Evolutionary conservation across 2,888 invertebrate genomes (phyloP).

Genomic region (Ethmia dodecea): DNA sequence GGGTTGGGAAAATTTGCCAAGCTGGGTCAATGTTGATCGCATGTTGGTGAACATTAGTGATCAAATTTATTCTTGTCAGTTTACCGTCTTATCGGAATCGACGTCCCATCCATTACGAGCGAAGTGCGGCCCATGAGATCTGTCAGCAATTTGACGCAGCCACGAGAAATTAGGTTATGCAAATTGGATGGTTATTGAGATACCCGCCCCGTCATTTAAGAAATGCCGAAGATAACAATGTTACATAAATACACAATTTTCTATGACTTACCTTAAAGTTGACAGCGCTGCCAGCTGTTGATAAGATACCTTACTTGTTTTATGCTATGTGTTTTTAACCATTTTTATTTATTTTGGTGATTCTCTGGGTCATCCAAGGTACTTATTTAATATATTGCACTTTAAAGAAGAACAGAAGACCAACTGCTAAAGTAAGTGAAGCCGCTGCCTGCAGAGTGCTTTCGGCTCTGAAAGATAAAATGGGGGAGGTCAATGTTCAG

Average conservation of each 20-base stretch:
- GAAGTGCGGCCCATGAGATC: constrained; percentile 37
- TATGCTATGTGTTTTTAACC: too few species aligned
- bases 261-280: constrained; percentile 5
- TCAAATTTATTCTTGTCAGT: constrained; percentile 40
- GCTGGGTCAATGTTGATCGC: too few species aligned
- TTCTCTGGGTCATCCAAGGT: too few species aligned
- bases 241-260: constrained; percentile 28
- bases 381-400: too few species aligned
- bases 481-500: too few species aligned
- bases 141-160: constrained; percentile 55
- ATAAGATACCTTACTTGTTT: too few species aligned
- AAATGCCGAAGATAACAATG: constrained; percentile 40
- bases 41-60: constrained; percentile 21
- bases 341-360: too few species aligned
- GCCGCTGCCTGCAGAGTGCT: too few species aligned
- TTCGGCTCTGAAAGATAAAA: too few species aligned
- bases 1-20: too few species aligned
- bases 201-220: constrained; percentile 38
- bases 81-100: constrained; percentile 39
- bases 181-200: constrained; percentile 56
- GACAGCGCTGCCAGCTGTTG: constrained; percentile 1
- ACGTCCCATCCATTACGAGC: constrained; percentile 45
- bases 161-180: constrained; percentile 60
- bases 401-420: too few species aligned
- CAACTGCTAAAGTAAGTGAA: too few species aligned